Percentiles rank a stretch among this genome's conserved stretches.
Conservation (phyloP, 2,888 invertebrate genomes). For the Stratiomys singularior region DNA sequence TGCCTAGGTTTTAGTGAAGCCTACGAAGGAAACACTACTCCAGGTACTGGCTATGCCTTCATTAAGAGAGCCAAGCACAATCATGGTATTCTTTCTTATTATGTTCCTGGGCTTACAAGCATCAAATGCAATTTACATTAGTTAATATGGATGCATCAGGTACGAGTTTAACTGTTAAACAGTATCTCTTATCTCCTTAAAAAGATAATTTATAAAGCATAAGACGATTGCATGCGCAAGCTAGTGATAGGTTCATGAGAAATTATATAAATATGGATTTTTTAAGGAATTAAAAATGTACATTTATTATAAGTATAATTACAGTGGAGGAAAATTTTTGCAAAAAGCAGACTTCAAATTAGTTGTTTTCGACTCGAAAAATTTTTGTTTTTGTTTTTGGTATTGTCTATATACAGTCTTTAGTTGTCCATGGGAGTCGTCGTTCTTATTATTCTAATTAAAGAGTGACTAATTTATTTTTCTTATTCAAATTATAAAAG, state of each 20-base stretch:
- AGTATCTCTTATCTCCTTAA: slow-evolving; percentile 28
- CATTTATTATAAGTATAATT: too few species aligned
- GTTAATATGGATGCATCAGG: slow-evolving; percentile 33
- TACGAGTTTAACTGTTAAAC: slow-evolving; percentile 23
- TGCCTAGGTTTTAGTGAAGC: not conserved
- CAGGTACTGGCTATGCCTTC: slow-evolving; percentile 42
- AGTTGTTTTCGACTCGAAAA: too few species aligned
- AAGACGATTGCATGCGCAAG: not conserved
- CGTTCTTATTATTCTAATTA: too few species aligned
- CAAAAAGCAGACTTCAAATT: too few species aligned
- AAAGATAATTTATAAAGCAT: slow-evolving; percentile 22
- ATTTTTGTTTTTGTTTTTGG: too few species aligned
- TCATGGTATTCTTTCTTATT: slow-evolving; percentile 1
- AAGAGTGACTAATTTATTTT: too few species aligned
- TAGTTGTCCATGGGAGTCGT: too few species aligned
- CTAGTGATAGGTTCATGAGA: not conserved
- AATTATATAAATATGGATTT: too few species aligned
- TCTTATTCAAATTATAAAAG: too few species aligned
- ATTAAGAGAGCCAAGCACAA: slow-evolving; percentile 32
- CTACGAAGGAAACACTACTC: slow-evolving; percentile 28
- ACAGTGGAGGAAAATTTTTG: too few species aligned
- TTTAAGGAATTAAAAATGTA: too few species aligned
- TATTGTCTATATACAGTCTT: too few species aligned
- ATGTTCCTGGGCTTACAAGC: not conserved
- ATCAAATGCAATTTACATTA: slow-evolving; percentile 27